Evolutionary conservation across 92 coral and sea anemone species (phyloP).

Genomic region (Montipora capitata): DNA sequence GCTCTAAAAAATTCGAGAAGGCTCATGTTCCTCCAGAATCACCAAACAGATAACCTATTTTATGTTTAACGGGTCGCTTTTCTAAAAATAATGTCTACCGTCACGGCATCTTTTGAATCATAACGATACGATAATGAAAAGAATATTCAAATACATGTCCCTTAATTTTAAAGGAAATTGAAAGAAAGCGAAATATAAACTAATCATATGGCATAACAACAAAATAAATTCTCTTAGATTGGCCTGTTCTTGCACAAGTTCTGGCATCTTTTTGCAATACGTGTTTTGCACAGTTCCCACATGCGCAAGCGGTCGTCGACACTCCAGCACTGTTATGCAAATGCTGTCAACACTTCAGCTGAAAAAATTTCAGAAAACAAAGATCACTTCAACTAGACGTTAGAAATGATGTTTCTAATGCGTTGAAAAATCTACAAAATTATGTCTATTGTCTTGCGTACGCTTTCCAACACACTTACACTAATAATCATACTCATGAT

Average conservation of each 20-base stretch:
- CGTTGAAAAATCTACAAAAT: background rate
- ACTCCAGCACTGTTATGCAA: conserved; percentile 11
- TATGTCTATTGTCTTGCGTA: background rate
- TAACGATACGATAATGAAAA: too few species aligned
- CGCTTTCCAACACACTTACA: background rate
- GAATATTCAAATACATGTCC: too few species aligned
- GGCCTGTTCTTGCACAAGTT: background rate
- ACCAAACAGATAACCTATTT: too few species aligned
- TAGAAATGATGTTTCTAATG: background rate
- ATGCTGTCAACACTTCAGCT: conserved; percentile 16
- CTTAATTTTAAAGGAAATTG: too few species aligned
- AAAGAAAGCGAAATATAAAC: too few species aligned
- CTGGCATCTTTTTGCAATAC: conserved; percentile 19
- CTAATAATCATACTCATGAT: background rate
- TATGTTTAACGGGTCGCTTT: too few species aligned
- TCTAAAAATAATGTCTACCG: too few species aligned
- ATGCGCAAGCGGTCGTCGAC: background rate
- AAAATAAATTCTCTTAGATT: too few species aligned
- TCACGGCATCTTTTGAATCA: too few species aligned
- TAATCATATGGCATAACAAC: too few species aligned
- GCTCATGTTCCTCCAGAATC: too few species aligned
- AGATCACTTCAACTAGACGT: background rate
- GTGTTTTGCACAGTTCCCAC: conserved; percentile 19
- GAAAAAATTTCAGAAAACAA: background rate
- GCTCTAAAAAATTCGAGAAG: too few species aligned